Evolutionary conservation across 1,140 invertebrate genomes (phyloP).

Genomic region (Cherax destructor): DNA sequence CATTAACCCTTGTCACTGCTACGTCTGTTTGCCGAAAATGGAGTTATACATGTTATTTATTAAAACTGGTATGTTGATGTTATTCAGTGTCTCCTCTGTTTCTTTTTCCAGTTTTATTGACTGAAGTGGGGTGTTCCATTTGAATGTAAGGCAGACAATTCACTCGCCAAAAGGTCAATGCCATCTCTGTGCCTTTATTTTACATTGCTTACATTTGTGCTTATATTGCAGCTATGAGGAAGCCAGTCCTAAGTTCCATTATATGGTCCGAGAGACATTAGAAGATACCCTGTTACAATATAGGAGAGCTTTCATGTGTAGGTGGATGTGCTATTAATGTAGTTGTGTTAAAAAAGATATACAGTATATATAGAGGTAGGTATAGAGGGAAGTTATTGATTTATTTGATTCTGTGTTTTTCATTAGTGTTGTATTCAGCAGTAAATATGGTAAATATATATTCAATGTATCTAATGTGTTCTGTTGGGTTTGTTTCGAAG

Average conservation of each 20-base stretch:
- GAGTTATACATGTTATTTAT: slow-evolving; percentile 62
- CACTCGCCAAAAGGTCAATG: slow-evolving; percentile 65
- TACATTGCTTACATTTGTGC: slow-evolving; percentile 61
- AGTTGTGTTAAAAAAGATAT: slow-evolving; percentile 70
- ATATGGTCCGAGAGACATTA: slow-evolving; percentile 42
- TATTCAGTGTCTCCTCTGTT: slow-evolving; percentile 39
- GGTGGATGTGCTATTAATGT: slow-evolving; percentile 70
- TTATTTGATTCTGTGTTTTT: slow-evolving; percentile 53
- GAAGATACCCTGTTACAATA: slow-evolving; percentile 62
- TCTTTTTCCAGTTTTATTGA: slow-evolving; percentile 35
- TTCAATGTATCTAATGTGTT: slow-evolving; percentile 64
- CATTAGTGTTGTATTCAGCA: slow-evolving; percentile 69
- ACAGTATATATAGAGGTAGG: slow-evolving; percentile 70
- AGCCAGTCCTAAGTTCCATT: slow-evolving; percentile 40
- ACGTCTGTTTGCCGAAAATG: slow-evolving; percentile 55
- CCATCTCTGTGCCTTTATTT: slow-evolving; percentile 69
- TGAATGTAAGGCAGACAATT: slow-evolving; percentile 52
- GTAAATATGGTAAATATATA: slow-evolving; percentile 68
- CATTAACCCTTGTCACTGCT: slow-evolving; percentile 42
- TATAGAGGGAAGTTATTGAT: slow-evolving; percentile 68
- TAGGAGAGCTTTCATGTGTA: slow-evolving; percentile 70
- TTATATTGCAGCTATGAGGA: slow-evolving; percentile 63
- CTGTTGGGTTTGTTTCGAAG: slow-evolving; percentile 69
- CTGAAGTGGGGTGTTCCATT: slow-evolving; percentile 54
- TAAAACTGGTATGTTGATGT: slow-evolving; percentile 52